Evolutionary conservation across 2,888 invertebrate genomes (phyloP), one percentile per base, ranked within the genome.

Genomic region (Meteorus cinctellus): DNA sequence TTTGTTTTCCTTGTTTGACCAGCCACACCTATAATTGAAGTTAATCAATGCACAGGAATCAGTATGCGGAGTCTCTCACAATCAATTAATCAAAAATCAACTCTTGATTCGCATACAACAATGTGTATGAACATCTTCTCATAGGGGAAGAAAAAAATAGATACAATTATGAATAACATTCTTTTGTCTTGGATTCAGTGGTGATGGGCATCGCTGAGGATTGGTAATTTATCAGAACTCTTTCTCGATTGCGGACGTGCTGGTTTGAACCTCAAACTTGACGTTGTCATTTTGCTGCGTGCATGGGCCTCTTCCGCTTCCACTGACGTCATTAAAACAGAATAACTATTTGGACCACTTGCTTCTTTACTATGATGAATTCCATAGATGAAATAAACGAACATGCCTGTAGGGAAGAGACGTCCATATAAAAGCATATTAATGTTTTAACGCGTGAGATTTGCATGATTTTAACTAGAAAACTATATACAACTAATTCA

Each of bases 281-380:
- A 67, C 6, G 19, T 68, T 41, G 59, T 45, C 41, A 41, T 41
- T 74, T 74, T 73, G 5, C 27, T 74, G 14, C 74, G 67, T 8
- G 67, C 27, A 45, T 74, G 62, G 3, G 87, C 88, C 51, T 92
- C 90, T 84, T 93, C 93, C 0, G 93, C 93, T 83, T 93, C 93
- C 0, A 93, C 91, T 0, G 92, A 92, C 4, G 93, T 93, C 92
- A 94, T 92, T 76, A 94, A 86, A 81, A 94, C 93, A 1, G 93
- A 93, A 85, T 94, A 94, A 0, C 92, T 90, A 31, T 92, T 92
- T 16, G 92, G 91, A 60, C 89, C 89, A 59, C 92, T 93, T 51
- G 95, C 94, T 82, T 96, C 93, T 88, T 95, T 95, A 89, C 96
- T 96, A 88, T 96, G 94, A 86, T 95, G 95, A 77, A 96, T 95